A percentile compares a stretch with the other conserved stretches of the same genome.
These are phyloP conservation scores for Pao palembangensis DNA, from an alignment of 2,113 vertebrate genomes.

Conservation along the genomic window DNA sequence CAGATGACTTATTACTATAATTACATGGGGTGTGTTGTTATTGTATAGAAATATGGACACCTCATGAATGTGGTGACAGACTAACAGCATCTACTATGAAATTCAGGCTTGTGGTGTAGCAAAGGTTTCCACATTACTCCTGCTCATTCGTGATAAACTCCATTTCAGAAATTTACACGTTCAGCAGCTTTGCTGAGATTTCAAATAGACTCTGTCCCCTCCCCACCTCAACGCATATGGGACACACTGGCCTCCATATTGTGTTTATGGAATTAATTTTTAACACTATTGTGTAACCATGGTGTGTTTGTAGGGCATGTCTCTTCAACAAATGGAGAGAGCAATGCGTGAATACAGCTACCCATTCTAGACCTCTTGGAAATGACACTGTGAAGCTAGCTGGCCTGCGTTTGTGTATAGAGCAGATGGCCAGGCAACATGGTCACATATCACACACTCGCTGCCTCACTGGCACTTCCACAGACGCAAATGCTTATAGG, in stretches of 20 bases:
- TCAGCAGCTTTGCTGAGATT: slow-evolving; percentile 29
- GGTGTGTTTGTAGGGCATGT: slow-evolving; percentile 55
- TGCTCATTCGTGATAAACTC: slow-evolving; percentile 2
- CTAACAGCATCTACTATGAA: slow-evolving; percentile 24
- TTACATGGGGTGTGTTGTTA: too few species aligned
- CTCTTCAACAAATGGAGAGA: slow-evolving; percentile 56
- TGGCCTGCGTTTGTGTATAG: slow-evolving; percentile 64
- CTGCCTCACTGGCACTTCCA: slow-evolving; percentile 40
- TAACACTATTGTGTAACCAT: slow-evolving; percentile 66
- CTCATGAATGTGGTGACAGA: too few species aligned
- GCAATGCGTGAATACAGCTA: slow-evolving; percentile 56
- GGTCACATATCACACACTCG: slow-evolving; percentile 63
- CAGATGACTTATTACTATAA: too few species aligned
- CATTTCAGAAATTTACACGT: slow-evolving; percentile 8
- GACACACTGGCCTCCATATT: slow-evolving; percentile 61
- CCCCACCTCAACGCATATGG: slow-evolving; percentile 46
- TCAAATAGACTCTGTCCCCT: slow-evolving; percentile 17
- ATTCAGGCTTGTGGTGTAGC: slow-evolving; percentile 46
- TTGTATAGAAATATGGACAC: too few species aligned
- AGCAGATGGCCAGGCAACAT: slow-evolving; percentile 75
- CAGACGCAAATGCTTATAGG: slow-evolving; percentile 29
- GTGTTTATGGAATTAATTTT: slow-evolving; percentile 70
- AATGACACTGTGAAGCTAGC: slow-evolving; percentile 52
- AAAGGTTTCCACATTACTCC: slow-evolving; percentile 17
- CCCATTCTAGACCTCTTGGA: slow-evolving; percentile 52